Evolutionary conservation across 2,113 vertebrate species (phyloP).

Genomic region (Narcine bancroftii): DNA sequence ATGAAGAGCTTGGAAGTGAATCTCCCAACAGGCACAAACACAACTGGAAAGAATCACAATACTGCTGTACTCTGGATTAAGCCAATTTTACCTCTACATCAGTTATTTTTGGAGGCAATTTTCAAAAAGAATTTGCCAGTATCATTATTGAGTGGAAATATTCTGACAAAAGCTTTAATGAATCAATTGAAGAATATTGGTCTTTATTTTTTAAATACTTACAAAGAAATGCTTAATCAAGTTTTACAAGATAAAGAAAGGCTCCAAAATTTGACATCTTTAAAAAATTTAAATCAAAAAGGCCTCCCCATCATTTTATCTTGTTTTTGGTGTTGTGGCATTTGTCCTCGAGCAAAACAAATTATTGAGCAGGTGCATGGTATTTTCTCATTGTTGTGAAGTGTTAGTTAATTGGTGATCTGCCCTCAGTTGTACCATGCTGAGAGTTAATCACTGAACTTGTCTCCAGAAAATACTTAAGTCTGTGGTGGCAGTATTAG

Average conservation of each 20-base stretch:
- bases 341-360: neutral
- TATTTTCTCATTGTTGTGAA: neutral
- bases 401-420: neutral
- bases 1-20: too few species aligned
- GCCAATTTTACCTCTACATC: too few species aligned
- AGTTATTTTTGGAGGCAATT: too few species aligned
- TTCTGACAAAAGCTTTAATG: neutral
- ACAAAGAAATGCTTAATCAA: neutral
- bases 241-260: neutral
- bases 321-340: neutral
- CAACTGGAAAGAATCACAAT: too few species aligned
- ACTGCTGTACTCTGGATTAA: too few species aligned
- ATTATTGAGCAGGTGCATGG: neutral
- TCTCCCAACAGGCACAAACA: too few species aligned
- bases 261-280: neutral
- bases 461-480: neutral
- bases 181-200: neutral
- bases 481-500: neutral
- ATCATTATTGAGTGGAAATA: neutral
- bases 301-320: neutral
- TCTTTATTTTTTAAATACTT: neutral
- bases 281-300: neutral
- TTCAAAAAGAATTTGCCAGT: neutral
- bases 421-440: neutral
- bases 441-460: neutral